These are phyloP conservation scores for Myoxocephalus aenaeus DNA, from an alignment of 2,797 vertebrate genomes.

Conservation along the genomic window DNA sequence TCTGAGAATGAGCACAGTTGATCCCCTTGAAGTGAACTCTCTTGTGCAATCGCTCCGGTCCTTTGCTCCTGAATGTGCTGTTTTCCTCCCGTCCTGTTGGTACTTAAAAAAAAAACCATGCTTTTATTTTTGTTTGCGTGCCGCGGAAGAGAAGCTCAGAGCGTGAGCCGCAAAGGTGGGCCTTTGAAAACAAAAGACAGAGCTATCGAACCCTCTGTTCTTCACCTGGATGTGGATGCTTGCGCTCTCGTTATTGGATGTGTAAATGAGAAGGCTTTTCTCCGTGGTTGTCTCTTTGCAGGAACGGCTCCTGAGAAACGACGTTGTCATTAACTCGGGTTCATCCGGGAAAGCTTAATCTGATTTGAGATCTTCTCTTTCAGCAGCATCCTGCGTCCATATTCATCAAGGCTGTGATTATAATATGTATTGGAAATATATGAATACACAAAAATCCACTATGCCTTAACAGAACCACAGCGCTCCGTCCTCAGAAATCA, in stretches of 20 bases:
- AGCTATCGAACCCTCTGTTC: conserved; percentile 30
- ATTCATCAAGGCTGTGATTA: neutral
- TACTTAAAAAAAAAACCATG: neutral
- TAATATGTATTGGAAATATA: neutral
- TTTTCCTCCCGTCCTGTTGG: neutral
- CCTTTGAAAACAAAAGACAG: conserved; percentile 32
- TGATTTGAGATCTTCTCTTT: neutral
- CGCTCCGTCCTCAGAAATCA: neutral
- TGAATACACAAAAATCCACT: neutral
- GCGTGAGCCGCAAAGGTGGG: conserved; percentile 9
- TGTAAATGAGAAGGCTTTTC: conserved; percentile 22
- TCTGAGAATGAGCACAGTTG: neutral
- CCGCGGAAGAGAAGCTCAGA: neutral
- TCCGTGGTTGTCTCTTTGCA: conserved; percentile 14
- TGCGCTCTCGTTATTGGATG: conserved; percentile 37
- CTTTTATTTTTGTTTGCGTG: conserved; percentile 28
- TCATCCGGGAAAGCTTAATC: neutral
- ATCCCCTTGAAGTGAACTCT: neutral
- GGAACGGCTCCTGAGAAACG: conserved; percentile 30
- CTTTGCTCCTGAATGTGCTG: conserved; percentile 8
- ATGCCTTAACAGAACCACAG: neutral
- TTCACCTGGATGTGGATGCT: neutral
- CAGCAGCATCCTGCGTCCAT: neutral
- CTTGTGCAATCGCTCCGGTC: neutral
- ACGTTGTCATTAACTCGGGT: conserved; percentile 10